phyloP scores from a whole-genome alignment of 2,888 invertebrate species.

The Agrypnus murinus region DNA sequence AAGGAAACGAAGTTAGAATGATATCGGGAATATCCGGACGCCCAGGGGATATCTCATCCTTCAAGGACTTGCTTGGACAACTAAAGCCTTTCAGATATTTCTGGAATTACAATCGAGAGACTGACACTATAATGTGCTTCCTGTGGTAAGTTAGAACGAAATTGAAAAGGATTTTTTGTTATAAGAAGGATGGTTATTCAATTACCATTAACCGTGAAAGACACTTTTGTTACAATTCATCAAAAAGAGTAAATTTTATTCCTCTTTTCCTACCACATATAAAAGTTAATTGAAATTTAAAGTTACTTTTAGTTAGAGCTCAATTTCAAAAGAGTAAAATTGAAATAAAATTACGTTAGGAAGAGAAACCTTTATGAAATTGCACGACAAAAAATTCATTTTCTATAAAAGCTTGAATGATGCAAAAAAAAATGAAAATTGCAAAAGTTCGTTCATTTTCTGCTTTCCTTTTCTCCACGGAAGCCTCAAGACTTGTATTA shows the following conservation, averaged over 20 bases:
- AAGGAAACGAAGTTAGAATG: conserved; percentile 33
- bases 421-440: neutral
- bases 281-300: neutral
- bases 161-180: conserved; percentile 5
- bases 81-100: conserved; percentile 20
- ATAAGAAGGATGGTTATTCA: neutral
- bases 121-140: neutral
- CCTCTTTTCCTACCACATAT: neutral
- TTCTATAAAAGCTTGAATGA: neutral
- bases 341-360: neutral
- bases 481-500: neutral
- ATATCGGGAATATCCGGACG: conserved; percentile 25
- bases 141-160: neutral
- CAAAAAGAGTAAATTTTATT: too few relatives aligned
- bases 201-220: neutral
- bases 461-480: too few relatives aligned
- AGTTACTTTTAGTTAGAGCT: neutral
- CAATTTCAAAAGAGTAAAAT: neutral
- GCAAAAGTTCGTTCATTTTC: too few relatives aligned
- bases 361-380: neutral
- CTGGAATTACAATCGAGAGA: conserved; percentile 7
- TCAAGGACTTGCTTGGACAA: conserved; percentile 25
- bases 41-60: conserved; percentile 29
- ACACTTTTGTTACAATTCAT: neutral
- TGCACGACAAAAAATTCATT: neutral